Conservation (phyloP, 2,113 vertebrate genomes). For the Mustela nigripes region DNA sequence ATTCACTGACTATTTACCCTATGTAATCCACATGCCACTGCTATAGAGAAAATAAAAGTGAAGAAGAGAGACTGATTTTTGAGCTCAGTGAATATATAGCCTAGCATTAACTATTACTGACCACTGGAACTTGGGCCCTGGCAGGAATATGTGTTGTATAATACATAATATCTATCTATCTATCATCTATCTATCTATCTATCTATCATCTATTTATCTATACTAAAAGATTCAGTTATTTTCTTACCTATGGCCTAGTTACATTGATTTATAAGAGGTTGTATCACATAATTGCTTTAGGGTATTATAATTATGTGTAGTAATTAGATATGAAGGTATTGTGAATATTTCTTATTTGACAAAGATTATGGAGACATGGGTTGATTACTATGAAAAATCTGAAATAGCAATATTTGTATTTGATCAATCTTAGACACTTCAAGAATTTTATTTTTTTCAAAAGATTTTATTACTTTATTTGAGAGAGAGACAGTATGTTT, state of each 20-base stretch:
- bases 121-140: background rate
- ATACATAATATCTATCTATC: background rate
- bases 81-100: background rate
- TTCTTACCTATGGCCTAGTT: background rate
- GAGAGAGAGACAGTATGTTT: background rate
- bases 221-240: background rate
- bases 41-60: background rate
- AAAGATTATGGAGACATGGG: background rate
- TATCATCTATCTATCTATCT: background rate
- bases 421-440: background rate
- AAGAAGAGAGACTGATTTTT: background rate
- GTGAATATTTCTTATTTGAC: constrained; percentile 28
- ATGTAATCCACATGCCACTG: background rate
- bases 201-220: background rate
- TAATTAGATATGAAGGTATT: constrained; percentile 31
- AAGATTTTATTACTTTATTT: background rate
- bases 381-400: constrained; percentile 42
- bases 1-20: background rate
- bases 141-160: background rate
- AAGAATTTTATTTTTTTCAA: background rate
- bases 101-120: background rate
- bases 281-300: constrained; percentile 25
- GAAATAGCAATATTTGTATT: constrained; percentile 23
- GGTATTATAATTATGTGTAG: background rate
- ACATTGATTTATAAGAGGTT: constrained; percentile 37